These are phyloP conservation scores for Onychomys leucogaster DNA, from an alignment of 2,797 vertebrate genomes.

Conservation along the genomic window DNA sequence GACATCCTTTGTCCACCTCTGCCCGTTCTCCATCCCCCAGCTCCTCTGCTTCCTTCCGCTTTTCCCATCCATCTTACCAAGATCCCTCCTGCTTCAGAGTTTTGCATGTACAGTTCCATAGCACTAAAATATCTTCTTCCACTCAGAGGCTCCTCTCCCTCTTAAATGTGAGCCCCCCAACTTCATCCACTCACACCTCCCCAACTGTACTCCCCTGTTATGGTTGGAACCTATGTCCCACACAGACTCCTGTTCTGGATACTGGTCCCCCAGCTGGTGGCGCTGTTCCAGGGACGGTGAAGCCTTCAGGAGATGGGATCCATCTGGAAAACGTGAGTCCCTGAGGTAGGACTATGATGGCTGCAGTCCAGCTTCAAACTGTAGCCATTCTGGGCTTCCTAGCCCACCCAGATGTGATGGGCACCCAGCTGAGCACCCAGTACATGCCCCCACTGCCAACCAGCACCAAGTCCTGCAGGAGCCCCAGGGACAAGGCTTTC, in stretches of 20 bases:
- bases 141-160: background rate
- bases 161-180: background rate
- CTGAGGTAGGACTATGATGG: background rate
- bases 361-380: background rate
- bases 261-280: background rate
- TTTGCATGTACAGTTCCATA: background rate
- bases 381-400: background rate
- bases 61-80: background rate
- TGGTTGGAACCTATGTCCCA: background rate
- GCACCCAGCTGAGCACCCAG: no score
- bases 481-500: background rate
- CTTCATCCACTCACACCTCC: no score
- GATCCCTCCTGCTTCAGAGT: background rate
- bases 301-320: background rate
- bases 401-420: background rate
- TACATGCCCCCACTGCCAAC: no score
- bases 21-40: fast-evolving
- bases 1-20: no score
- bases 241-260: background rate
- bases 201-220: background rate
- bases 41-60: background rate
- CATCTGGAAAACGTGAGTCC: background rate
- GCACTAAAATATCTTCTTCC: background rate
- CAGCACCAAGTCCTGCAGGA: background rate
- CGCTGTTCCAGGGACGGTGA: no score